Evolutionary conservation across 1,140 invertebrate genomes (phyloP).

Genomic region (Saccostrea glomerata): DNA sequence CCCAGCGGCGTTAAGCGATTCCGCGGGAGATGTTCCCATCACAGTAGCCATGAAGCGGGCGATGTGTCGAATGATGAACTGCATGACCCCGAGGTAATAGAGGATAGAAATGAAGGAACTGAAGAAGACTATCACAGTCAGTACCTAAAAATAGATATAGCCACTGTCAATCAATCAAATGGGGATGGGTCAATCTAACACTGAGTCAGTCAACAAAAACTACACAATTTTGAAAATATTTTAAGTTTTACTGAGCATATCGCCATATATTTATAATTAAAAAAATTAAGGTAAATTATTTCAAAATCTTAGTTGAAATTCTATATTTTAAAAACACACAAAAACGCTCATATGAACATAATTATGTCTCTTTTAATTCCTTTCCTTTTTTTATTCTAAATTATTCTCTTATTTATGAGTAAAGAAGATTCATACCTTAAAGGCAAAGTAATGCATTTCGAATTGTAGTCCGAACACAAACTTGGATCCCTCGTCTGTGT

Average conservation of each 20-base stretch:
- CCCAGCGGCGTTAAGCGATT: constrained; percentile 72
- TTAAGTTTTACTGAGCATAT: no score
- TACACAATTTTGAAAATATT: neutral
- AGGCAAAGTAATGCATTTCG: constrained; percentile 72
- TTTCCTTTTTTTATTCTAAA: no score
- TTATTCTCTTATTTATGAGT: no score
- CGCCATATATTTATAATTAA: no score
- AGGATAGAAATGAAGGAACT: constrained; percentile 69
- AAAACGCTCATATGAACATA: no score
- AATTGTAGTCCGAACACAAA: constrained; percentile 90
- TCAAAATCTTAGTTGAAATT: no score
- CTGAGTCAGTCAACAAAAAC: neutral
- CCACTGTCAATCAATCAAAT: neutral
- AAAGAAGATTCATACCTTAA: constrained; percentile 64
- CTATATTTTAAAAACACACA: no score
- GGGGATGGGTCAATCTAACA: neutral
- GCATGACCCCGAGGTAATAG: constrained; percentile 73
- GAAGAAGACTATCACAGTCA: constrained; percentile 68
- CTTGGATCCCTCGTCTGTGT: constrained; percentile 86
- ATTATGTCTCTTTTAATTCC: no score
- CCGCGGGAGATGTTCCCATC: constrained; percentile 69
- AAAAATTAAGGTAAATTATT: no score
- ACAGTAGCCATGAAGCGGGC: constrained; percentile 66
- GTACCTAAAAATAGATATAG: neutral
- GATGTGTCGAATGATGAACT: constrained; percentile 66